phyloP scores from a whole-genome alignment of 2,113 vertebrate species.

The Etia nguti region DNA sequence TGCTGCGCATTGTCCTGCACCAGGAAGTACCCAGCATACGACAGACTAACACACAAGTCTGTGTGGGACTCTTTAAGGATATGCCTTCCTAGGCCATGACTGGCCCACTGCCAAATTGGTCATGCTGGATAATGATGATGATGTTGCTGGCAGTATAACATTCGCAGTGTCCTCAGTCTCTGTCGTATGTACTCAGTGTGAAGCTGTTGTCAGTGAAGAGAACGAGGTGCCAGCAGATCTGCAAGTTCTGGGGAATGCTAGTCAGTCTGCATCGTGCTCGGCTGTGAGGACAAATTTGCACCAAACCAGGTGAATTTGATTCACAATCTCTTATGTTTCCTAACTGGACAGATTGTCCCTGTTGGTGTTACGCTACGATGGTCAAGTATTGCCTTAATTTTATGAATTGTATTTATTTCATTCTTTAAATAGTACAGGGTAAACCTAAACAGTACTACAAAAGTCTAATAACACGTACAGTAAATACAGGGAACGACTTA shows the following conservation, averaged over 20 bases:
- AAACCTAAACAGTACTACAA: neutral
- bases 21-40: neutral
- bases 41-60: accelerated
- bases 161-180: neutral
- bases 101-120: neutral
- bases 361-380: neutral
- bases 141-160: too few relatives aligned
- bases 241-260: neutral
- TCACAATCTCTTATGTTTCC: neutral
- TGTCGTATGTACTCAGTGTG: accelerated
- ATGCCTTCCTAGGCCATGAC: neutral
- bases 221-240: neutral
- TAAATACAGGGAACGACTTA: neutral
- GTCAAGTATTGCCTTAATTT: neutral
- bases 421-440: neutral
- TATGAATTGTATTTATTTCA: neutral
- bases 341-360: neutral
- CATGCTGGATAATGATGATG: neutral
- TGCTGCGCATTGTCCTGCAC: neutral
- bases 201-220: neutral
- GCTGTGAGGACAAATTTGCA: neutral
- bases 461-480: neutral
- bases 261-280: neutral
- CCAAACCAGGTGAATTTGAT: neutral
- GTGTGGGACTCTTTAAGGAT: neutral